Evolutionary conservation across 2,113 vertebrate species (phyloP), one percentile per base, ranked within the genome.

Genomic region (Silurus meridionalis): DNA sequence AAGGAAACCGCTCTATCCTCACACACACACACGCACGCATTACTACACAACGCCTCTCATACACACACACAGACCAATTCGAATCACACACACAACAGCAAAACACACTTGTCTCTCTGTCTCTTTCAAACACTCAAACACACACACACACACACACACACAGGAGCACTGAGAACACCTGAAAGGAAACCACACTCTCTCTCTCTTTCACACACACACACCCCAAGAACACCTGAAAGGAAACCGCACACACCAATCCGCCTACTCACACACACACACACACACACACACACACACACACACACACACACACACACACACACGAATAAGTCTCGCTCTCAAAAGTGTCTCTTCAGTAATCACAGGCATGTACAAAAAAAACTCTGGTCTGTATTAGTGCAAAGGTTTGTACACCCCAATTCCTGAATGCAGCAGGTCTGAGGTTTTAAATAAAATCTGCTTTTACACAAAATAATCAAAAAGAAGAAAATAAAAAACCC

Each of bases 201-300:
- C 37, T 37, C 37, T 37, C 37, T 37, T 37, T 14, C 63, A 64
- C 63, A 64, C 63, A n/a, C 63, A n/a, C 63, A 11, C 63, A 10
- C 21, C 37, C 37, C 2, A 37, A 37, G 37, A 37, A 37, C 37
- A 37, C 37, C 37, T 37, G 37, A 37, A 37, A 37, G 37, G 37
- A 37, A 37, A 37, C 37, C 37, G 37, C 37, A n/a, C 8, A 61
- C 5, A 21, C 19, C 19, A 17, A 91, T 82, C 82, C 60, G 89
- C 1, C 37, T 0, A n/a, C 57, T 58, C 21, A 64, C 9, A 55
- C 77, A 80, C 83, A 87, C 19, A 53, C 21, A 66, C 11, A 57
- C 77, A 80, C 85, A 87, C 19, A 90, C 1, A 48, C 1, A 25
- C 60, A 63, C 23, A 66, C 11, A 57, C 78, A 82, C 85, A 88